Conservation (phyloP, 92 coral and sea anemone species). For the Virgularia gustaviana region DNA sequence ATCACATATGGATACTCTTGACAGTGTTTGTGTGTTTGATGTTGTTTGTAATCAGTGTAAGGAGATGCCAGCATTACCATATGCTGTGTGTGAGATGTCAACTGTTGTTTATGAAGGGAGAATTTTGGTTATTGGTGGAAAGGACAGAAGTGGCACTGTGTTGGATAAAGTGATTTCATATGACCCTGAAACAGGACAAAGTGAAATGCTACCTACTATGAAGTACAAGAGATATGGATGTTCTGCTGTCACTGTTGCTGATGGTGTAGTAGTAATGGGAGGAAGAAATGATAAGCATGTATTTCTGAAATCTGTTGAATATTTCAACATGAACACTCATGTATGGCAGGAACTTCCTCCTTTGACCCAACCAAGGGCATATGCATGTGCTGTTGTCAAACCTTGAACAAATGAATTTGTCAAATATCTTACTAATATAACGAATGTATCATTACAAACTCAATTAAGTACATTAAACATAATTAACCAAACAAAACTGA, state of each 20-base stretch:
- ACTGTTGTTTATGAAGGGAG: not conserved
- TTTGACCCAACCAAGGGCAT: no score
- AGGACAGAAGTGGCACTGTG: not conserved
- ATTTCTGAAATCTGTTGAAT: conserved; percentile 69
- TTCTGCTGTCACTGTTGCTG: conserved; percentile 60
- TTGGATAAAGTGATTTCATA: not conserved
- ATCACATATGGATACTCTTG: not conserved
- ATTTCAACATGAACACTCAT: conserved; percentile 31
- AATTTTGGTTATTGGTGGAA: conserved; percentile 4
- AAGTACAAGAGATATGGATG: conserved; percentile 76
- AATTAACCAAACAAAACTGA: no score
- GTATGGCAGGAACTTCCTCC: no score
- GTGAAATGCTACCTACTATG: conserved; percentile 72
- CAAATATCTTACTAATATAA: no score
- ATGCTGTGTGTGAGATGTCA: not conserved
- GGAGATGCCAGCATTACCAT: not conserved
- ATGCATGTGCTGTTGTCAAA: no score
- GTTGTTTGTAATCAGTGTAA: not conserved
- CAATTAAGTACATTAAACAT: no score
- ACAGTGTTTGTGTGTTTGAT: conserved; percentile 10
- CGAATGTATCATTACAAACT: no score
- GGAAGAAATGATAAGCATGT: conserved; percentile 67
- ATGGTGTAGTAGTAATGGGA: conserved; percentile 66
- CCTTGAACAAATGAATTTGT: no score
- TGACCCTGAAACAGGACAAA: conserved; percentile 72